These are phyloP conservation scores for Lordiphosa collinella DNA, from an alignment of 1,140 invertebrate genomes.

Conservation along the genomic window DNA sequence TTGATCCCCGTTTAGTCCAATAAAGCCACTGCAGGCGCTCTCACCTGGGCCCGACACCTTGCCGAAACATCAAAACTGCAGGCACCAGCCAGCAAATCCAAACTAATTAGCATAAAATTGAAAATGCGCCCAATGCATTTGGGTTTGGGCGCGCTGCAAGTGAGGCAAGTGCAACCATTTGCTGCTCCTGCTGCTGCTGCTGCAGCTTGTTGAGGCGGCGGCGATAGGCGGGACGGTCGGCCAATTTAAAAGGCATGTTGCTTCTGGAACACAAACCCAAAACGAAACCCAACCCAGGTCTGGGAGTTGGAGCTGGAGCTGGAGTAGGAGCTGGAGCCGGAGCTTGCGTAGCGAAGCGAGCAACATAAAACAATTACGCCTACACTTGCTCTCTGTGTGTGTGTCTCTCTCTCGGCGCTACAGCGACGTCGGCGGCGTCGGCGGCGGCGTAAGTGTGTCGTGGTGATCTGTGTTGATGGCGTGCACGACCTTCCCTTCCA, in stretches of 20 bases:
- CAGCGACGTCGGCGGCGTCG: constrained; percentile 26
- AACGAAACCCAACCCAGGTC: neutral
- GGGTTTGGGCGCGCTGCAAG: neutral
- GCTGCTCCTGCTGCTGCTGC: constrained; percentile 10
- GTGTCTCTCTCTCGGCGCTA: constrained; percentile 17
- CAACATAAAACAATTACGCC: constrained; percentile 74
- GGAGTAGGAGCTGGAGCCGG: too few species aligned
- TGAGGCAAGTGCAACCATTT: constrained; percentile 34
- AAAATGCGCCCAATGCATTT: constrained; percentile 51
- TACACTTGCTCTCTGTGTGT: constrained; percentile 44
- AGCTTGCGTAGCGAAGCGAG: constrained; percentile 60
- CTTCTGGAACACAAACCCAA: constrained; percentile 41
- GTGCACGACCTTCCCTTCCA: constrained; percentile 57
- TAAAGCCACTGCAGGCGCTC: constrained; percentile 23
- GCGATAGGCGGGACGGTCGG: constrained; percentile 49
- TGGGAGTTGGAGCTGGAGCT: too few species aligned
- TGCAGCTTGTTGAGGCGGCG: constrained; percentile 15
- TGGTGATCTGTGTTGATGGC: constrained; percentile 53
- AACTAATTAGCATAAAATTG: constrained; percentile 73
- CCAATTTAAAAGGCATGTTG: constrained; percentile 58
- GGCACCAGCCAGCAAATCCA: constrained; percentile 20
- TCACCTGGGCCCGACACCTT: constrained; percentile 23
- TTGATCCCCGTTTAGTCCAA: neutral
- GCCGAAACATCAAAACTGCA: neutral
- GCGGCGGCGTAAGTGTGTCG: constrained; percentile 47